Conservation (phyloP, 2,797 vertebrate species). For the Holocentrus rufus region DNA sequence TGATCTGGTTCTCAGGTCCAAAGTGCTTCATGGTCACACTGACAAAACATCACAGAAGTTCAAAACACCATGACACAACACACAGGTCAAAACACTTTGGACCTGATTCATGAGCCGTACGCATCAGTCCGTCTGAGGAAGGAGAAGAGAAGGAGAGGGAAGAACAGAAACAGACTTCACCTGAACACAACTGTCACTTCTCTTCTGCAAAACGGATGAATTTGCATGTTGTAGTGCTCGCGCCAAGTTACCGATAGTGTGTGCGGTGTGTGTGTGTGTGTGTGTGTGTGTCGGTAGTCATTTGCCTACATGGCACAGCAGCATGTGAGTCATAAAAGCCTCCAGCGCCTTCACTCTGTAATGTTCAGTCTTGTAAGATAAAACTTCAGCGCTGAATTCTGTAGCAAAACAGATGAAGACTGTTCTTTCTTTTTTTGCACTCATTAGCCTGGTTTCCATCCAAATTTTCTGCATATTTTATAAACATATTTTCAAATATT, state of each 20-base stretch:
- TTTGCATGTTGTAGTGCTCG: constrained; percentile 39
- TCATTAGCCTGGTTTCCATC: too few relatives aligned
- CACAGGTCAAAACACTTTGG: background rate
- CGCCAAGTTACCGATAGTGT: background rate
- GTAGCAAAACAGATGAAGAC: too few relatives aligned
- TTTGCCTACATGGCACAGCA: background rate
- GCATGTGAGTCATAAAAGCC: background rate
- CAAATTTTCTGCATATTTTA: too few relatives aligned
- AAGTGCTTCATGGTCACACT: background rate
- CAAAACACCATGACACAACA: background rate
- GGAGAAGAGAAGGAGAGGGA: background rate
- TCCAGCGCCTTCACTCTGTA: background rate
- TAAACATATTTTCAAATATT: too few relatives aligned
- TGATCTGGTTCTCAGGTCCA: background rate
- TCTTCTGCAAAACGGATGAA: constrained; percentile 53
- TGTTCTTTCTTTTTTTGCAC: too few relatives aligned
- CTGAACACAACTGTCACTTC: constrained; percentile 24
- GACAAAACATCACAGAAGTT: background rate
- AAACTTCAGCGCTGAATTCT: too few relatives aligned
- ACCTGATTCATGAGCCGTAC: background rate
- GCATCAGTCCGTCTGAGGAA: background rate
- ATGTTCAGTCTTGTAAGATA: background rate
- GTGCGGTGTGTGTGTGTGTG: background rate
- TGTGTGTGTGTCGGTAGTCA: background rate
- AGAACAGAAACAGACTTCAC: background rate